These are phyloP conservation scores for Semaprochilodus insignis DNA, from an alignment of 2,797 vertebrate genomes.

Conservation along the genomic window DNA sequence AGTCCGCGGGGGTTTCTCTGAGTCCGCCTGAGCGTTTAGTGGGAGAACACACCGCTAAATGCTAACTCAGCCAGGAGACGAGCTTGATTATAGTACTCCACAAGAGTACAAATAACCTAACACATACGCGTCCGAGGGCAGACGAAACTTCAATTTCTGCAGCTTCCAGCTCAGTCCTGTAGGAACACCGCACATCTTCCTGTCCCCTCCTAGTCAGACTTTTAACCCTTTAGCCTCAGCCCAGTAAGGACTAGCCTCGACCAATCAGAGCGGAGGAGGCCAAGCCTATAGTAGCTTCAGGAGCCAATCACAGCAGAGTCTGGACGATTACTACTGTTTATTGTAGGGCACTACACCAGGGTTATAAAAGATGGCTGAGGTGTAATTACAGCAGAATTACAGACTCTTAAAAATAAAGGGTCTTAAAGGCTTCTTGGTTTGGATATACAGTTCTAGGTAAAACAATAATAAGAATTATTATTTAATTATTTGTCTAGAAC, in stretches of 20 bases:
- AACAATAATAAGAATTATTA: too few relatives aligned
- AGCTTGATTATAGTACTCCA: not conserved
- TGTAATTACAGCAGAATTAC: too few relatives aligned
- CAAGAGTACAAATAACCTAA: not conserved
- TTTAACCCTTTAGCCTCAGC: slow-evolving; percentile 40
- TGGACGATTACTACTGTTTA: too few relatives aligned
- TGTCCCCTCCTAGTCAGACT: slow-evolving; percentile 23
- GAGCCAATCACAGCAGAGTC: too few relatives aligned
- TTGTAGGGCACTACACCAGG: too few relatives aligned
- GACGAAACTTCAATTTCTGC: not conserved
- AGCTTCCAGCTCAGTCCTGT: not conserved
- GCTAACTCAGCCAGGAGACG: not conserved
- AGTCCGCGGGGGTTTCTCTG: not conserved
- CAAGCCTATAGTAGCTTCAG: not conserved
- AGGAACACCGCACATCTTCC: slow-evolving; percentile 44
- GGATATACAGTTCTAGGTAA: too few relatives aligned
- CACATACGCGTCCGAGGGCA: too few relatives aligned
- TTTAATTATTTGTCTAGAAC: too few relatives aligned
- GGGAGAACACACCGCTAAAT: not conserved
- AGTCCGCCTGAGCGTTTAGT: not conserved
- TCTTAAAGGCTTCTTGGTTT: too few relatives aligned
- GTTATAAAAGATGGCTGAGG: too few relatives aligned
- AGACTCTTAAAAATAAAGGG: too few relatives aligned
- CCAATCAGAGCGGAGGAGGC: not conserved
- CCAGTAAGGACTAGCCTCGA: not conserved